These are phyloP conservation scores for Styela plicata DNA, from an alignment of 23 tunicate species.

Conservation along the genomic window DNA sequence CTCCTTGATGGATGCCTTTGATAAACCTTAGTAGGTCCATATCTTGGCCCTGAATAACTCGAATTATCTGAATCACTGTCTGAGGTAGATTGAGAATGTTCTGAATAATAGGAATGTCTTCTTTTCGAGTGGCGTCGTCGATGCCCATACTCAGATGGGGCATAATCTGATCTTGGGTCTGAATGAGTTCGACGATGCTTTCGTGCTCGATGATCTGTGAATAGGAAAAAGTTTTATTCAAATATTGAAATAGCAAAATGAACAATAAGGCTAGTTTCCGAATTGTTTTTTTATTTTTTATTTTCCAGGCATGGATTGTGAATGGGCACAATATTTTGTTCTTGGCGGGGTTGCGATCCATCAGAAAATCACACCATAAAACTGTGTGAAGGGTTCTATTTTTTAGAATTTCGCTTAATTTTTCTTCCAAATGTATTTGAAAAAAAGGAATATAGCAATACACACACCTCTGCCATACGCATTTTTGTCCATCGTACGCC, in stretches of 20 bases:
- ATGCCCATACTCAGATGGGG: not conserved
- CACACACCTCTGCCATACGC: not conserved
- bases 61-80: conserved; percentile 13
- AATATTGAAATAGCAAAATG: not conserved
- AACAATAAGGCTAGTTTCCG: not conserved
- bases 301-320: too few species aligned
- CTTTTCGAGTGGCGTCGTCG: conserved; percentile 4
- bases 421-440: not conserved
- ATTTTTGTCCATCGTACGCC: not conserved
- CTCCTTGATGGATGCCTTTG: conserved; percentile 22
- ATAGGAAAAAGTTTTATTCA: not conserved
- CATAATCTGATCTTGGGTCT: conserved; percentile 29
- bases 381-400: too few species aligned
- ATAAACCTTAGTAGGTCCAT: conserved; percentile 24
- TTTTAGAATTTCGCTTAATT: not conserved
- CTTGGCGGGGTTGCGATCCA: too few species aligned
- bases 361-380: too few species aligned
- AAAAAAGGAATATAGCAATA: not conserved
- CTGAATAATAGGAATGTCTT: conserved; percentile 16
- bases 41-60: not conserved
- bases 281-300: too few species aligned
- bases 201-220: not conserved
- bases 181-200: conserved; percentile 3
- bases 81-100: conserved; percentile 7
- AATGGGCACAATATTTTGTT: too few species aligned